A percentile compares a stretch with the other conserved stretches of the same genome.
Evolutionary conservation across 92 coral and sea anemone genomes (phyloP).

Genomic region (Epizoanthus fatuus): DNA sequence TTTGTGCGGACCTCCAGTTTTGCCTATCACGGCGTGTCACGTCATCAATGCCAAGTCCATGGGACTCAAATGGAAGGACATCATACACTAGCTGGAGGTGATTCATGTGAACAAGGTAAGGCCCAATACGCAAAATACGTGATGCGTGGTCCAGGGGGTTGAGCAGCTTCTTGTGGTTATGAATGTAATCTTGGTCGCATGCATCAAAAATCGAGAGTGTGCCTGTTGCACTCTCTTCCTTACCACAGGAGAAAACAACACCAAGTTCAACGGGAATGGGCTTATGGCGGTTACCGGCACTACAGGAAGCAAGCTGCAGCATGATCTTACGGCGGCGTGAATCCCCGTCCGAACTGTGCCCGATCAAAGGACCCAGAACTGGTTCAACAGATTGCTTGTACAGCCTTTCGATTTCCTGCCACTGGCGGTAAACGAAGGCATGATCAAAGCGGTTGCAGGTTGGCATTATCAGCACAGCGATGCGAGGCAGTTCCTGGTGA

Average conservation of each 20-base stretch:
- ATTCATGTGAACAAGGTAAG: conserved; percentile 54
- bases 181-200: conserved; percentile 68
- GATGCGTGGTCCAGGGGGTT: conserved; percentile 57
- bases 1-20: conserved; percentile 40
- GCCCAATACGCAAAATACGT: conserved; percentile 24
- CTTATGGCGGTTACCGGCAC: too few relatives aligned
- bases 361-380: conserved; percentile 58
- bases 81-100: conserved; percentile 53
- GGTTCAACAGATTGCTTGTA: conserved; percentile 37
- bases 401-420: conserved; percentile 31
- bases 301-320: background rate
- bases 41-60: background rate
- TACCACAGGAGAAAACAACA: conserved; percentile 38
- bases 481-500: conserved; percentile 18
- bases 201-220: conserved; percentile 22
- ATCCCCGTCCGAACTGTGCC: conserved; percentile 67
- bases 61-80: conserved; percentile 25
- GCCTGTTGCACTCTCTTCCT: conserved; percentile 32
- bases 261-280: conserved; percentile 35
- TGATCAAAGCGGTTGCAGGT: conserved; percentile 44
- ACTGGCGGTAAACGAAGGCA: conserved; percentile 34
- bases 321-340: conserved; percentile 45
- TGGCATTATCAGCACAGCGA: conserved; percentile 39
- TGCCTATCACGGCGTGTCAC: background rate
- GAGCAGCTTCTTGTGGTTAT: conserved; percentile 64